Evolutionary conservation across 2,888 invertebrate species (phyloP).

Genomic region (Harmothoe impar): DNA sequence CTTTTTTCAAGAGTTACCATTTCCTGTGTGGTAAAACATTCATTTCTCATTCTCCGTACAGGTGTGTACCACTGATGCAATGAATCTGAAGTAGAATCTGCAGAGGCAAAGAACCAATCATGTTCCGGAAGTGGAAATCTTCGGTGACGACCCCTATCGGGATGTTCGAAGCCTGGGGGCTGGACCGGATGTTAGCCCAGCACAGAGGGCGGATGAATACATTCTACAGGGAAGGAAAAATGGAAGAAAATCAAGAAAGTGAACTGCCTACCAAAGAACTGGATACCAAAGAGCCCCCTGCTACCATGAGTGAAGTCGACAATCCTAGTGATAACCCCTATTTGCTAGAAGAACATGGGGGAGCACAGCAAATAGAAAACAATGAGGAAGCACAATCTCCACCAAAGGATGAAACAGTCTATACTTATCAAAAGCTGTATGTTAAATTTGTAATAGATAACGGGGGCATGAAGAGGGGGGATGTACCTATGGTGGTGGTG

Average conservation of each 20-base stretch:
- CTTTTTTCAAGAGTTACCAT: no score
- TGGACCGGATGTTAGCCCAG: background rate
- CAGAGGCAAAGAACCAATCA: background rate
- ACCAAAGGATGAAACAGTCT: background rate
- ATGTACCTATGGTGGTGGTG: background rate
- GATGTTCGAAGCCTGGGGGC: background rate
- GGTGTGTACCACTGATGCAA: no score
- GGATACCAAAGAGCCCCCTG: no score
- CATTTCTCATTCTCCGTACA: no score
- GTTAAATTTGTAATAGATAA: background rate
- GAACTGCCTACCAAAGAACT: background rate
- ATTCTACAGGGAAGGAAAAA: background rate
- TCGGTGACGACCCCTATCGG: background rate
- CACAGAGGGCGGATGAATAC: background rate
- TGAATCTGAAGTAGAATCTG: background rate
- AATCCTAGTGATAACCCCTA: background rate
- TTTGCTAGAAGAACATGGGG: background rate
- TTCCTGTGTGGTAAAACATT: no score
- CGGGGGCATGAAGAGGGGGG: background rate
- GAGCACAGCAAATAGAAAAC: background rate
- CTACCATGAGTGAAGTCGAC: background rate
- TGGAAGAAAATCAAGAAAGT: background rate
- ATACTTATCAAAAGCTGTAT: background rate
- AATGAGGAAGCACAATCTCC: background rate
- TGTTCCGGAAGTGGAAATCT: background rate